Evolutionary conservation across 1,140 invertebrate species (phyloP).

Genomic region (Drosophila insularis): DNA sequence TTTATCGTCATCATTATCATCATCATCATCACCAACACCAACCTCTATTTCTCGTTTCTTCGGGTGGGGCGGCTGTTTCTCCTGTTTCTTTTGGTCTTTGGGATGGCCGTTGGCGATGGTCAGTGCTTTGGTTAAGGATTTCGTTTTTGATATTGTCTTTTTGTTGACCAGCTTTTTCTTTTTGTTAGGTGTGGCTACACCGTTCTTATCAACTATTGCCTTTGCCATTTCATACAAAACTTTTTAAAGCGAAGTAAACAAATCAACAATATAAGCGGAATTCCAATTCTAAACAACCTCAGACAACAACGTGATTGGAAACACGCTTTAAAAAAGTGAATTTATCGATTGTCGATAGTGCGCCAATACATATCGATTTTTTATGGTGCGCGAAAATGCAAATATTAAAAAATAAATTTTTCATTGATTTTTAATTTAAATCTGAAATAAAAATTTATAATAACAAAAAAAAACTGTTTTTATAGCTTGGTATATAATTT

Average conservation of each 20-base stretch:
- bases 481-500: background rate
- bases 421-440: no score
- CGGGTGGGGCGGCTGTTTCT: background rate
- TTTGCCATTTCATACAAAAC: background rate
- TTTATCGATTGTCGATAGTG: background rate
- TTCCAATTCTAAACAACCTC: background rate
- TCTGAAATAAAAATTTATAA: no score
- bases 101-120: background rate
- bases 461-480: no score
- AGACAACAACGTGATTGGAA: slow-evolving; percentile 4
- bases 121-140: background rate
- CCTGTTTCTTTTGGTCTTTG: background rate
- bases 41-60: background rate
- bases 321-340: background rate
- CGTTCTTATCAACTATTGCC: background rate
- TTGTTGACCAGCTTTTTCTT: background rate
- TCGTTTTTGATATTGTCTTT: background rate
- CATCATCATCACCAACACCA: background rate
- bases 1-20: background rate
- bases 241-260: background rate
- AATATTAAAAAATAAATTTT: no score
- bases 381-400: no score
- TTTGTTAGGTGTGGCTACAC: background rate
- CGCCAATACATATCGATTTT: background rate
- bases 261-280: background rate